These are phyloP conservation scores for Barnardius zonarius DNA, from an alignment of 2,113 vertebrate genomes.

Conservation along the genomic window DNA sequence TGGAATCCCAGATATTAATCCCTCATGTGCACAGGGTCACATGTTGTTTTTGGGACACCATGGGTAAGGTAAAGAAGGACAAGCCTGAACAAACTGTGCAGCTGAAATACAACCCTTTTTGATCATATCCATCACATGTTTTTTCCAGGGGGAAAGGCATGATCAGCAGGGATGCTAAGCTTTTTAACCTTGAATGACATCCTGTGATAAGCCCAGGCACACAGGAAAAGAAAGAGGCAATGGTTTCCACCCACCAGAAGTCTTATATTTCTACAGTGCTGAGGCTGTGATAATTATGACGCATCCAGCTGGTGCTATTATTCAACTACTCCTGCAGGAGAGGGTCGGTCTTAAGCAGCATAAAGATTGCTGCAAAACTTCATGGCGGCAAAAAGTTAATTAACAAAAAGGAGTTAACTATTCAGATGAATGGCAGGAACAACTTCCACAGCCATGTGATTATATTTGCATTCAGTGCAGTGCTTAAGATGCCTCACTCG, in stretches of 20 bases:
- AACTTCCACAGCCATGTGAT: slow-evolving; percentile 53
- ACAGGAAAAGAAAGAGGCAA: slow-evolving; percentile 56
- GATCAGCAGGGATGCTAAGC: slow-evolving; percentile 66
- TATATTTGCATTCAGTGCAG: slow-evolving; percentile 43
- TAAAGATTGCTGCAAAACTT: slow-evolving; percentile 13
- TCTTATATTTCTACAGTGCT: slow-evolving; percentile 50
- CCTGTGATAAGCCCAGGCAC: slow-evolving; percentile 40
- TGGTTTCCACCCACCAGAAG: slow-evolving; percentile 60
- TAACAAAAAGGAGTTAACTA: slow-evolving; percentile 54
- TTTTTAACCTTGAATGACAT: slow-evolving; percentile 70
- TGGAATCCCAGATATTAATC: slow-evolving; percentile 40
- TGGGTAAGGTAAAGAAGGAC: slow-evolving; percentile 56
- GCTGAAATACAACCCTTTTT: slow-evolving; percentile 64
- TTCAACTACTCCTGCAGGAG: slow-evolving; percentile 41
- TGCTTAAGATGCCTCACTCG: background rate
- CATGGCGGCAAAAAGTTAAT: slow-evolving; percentile 33
- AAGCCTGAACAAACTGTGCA: slow-evolving; percentile 21
- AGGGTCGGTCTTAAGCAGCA: background rate
- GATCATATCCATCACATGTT: slow-evolving; percentile 57
- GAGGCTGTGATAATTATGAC: slow-evolving; percentile 52
- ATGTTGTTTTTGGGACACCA: slow-evolving; percentile 26
- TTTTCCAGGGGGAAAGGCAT: slow-evolving; percentile 60
- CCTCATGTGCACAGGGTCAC: slow-evolving; percentile 47
- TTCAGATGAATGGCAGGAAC: slow-evolving; percentile 44
- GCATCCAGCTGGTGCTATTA: slow-evolving; percentile 59